phyloP scores from a whole-genome alignment of 2,113 vertebrate species.

The Leptobrachium leishanense region DNA sequence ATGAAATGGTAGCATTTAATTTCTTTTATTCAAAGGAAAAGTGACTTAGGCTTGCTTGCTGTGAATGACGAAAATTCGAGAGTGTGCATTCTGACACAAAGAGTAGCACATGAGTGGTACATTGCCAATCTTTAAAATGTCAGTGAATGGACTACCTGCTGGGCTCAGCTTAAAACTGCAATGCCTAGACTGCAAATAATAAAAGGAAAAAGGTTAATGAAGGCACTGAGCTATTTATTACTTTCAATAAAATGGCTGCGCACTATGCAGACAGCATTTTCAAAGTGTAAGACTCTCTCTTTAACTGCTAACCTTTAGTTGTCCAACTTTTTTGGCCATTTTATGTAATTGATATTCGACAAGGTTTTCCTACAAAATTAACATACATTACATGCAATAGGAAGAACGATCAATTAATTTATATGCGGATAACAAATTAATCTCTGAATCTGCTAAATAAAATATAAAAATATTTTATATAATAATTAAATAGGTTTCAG shows the following conservation, averaged over 20 bases:
- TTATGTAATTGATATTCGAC: background rate
- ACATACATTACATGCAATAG: no score
- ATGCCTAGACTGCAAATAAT: slow-evolving; percentile 67
- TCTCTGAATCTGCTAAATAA: no score
- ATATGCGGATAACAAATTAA: no score
- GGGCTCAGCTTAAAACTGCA: slow-evolving; percentile 57
- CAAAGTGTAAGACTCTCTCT: slow-evolving; percentile 55
- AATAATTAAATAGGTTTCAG: no score
- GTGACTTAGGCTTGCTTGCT: slow-evolving; percentile 52
- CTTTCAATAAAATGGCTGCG: slow-evolving; percentile 57
- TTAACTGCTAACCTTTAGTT: slow-evolving; percentile 58
- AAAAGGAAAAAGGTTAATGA: slow-evolving; percentile 82
- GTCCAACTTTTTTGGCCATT: slow-evolving; percentile 27
- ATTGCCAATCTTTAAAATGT: slow-evolving; percentile 74
- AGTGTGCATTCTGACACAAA: slow-evolving; percentile 56
- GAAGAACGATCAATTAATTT: no score
- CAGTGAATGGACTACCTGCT: slow-evolving; percentile 68
- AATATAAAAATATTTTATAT: no score
- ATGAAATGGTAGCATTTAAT: slow-evolving; percentile 9
- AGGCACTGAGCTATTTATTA: slow-evolving; percentile 63
- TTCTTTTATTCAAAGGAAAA: slow-evolving; percentile 49
- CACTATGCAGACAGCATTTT: slow-evolving; percentile 58
- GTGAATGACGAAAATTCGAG: slow-evolving; percentile 68
- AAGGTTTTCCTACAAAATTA: background rate
- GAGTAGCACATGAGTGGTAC: slow-evolving; percentile 54